Evolutionary conservation across 2,888 invertebrate genomes (phyloP).

Genomic region (Candidula unifasciata): DNA sequence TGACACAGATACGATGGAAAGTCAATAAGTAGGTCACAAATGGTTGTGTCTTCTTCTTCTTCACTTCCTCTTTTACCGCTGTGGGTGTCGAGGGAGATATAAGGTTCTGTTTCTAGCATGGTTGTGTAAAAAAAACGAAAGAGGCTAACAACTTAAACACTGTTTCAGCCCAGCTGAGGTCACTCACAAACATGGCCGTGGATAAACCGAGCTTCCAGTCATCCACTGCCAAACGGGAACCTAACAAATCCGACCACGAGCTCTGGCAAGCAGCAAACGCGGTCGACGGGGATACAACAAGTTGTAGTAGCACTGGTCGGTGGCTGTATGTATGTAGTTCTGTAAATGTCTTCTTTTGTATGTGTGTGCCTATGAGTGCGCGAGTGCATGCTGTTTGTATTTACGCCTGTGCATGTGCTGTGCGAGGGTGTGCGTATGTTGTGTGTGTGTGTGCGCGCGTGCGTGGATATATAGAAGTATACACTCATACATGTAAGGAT

Average conservation of each 20-base stretch:
- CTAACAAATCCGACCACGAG: not conserved
- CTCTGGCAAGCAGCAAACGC: constrained; percentile 4
- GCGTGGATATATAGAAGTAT: too few relatives aligned
- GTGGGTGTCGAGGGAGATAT: too few relatives aligned
- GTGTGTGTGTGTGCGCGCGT: too few relatives aligned
- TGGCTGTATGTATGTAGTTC: not conserved
- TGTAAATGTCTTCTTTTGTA: too few relatives aligned
- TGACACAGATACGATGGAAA: too few relatives aligned
- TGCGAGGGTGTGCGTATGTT: too few relatives aligned
- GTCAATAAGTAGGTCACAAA: too few relatives aligned
- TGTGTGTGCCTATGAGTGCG: not conserved
- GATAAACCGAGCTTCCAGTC: constrained; percentile 16
- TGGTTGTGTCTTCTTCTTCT: too few relatives aligned
- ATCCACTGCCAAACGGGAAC: constrained; percentile 6
- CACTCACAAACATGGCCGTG: constrained; percentile 16
- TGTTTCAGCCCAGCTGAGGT: constrained; percentile 12
- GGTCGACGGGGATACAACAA: constrained; percentile 12
- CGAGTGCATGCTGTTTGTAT: not conserved
- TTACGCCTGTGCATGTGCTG: not conserved
- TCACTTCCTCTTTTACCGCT: too few relatives aligned
- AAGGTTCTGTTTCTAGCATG: not conserved
- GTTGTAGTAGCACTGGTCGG: constrained; percentile 14
- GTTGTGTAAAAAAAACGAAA: not conserved
- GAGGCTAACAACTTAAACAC: not conserved
- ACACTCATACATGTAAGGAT: too few relatives aligned